phyloP scores from a whole-genome alignment of 1,140 invertebrate genomes.

The Drosophila parvula region DNA sequence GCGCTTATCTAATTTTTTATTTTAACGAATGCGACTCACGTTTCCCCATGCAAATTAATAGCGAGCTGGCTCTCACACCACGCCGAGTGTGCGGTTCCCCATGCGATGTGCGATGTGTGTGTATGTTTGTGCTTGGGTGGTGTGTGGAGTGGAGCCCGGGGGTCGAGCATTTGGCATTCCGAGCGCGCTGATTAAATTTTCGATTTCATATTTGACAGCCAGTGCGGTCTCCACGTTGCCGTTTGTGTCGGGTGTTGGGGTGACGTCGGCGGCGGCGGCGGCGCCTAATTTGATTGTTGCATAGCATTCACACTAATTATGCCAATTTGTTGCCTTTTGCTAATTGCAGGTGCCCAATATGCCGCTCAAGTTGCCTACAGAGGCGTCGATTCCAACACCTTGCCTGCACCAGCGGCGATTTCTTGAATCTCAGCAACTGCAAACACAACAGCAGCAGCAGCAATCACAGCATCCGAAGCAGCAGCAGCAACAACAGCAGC shows the following conservation, averaged over 20 bases:
- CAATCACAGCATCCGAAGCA: constrained; percentile 21
- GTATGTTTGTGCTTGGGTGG: constrained; percentile 20
- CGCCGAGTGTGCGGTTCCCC: neutral
- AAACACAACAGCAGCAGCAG: constrained; percentile 51
- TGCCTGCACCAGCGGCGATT: constrained; percentile 76
- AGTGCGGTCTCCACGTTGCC: constrained; percentile 5
- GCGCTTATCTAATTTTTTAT: constrained; percentile 49
- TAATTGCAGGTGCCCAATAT: constrained; percentile 82
- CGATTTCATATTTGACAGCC: constrained; percentile 58
- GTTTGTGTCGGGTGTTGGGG: constrained; percentile 17
- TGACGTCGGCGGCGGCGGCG: constrained; percentile 25
- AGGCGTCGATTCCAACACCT: constrained; percentile 37
- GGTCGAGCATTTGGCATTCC: constrained; percentile 34
- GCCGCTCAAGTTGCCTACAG: constrained; percentile 62
- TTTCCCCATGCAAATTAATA: constrained; percentile 67
- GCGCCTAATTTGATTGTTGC: constrained; percentile 59
- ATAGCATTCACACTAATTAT: constrained; percentile 59
- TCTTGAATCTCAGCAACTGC: constrained; percentile 66
- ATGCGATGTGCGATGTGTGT: constrained; percentile 17
- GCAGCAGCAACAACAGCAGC: constrained; percentile 14
- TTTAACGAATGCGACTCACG: constrained; percentile 59
- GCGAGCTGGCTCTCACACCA: constrained; percentile 3
- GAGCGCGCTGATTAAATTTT: constrained; percentile 55
- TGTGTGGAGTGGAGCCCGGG: constrained; percentile 22
- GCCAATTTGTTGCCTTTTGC: constrained; percentile 64